These are phyloP conservation scores for Synergus umbraculus DNA, from an alignment of 2,888 invertebrate genomes.

Conservation along the genomic window DNA sequence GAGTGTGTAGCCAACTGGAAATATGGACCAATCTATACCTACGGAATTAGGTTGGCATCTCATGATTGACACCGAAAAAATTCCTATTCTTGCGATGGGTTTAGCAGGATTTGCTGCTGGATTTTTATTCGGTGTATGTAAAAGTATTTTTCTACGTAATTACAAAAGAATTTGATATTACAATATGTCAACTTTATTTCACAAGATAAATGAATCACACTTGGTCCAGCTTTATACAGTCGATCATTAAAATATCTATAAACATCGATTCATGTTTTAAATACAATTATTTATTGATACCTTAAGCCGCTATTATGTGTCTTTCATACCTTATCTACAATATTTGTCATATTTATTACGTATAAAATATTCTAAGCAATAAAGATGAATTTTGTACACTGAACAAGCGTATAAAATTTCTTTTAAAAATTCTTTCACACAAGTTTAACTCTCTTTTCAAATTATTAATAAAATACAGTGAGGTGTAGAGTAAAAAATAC, in stretches of 20 bases:
- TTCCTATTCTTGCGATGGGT: too few relatives aligned
- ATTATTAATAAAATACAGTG: not conserved
- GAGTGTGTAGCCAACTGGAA: too few relatives aligned
- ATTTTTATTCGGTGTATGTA: too few relatives aligned
- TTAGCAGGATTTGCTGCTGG: too few relatives aligned
- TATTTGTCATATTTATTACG: not conserved
- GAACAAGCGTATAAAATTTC: not conserved
- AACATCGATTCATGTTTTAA: not conserved
- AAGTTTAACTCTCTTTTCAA: not conserved
- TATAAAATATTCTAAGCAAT: not conserved
- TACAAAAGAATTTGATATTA: not conserved
- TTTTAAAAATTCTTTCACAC: not conserved
- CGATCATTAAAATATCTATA: not conserved
- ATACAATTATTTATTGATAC: not conserved
- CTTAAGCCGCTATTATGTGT: not conserved
- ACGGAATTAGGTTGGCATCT: too few relatives aligned
- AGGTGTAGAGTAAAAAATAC: not conserved
- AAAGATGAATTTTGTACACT: not conserved
- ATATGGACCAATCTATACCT: too few relatives aligned
- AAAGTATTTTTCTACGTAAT: too few relatives aligned
- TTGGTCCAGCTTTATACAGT: conserved; percentile 3
- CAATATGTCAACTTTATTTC: not conserved
- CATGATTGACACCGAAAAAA: too few relatives aligned
- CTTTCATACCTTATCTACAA: not conserved
- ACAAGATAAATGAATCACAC: not conserved